Conservation (phyloP, 2,797 vertebrate species). For the Psittacula derbiana region DNA sequence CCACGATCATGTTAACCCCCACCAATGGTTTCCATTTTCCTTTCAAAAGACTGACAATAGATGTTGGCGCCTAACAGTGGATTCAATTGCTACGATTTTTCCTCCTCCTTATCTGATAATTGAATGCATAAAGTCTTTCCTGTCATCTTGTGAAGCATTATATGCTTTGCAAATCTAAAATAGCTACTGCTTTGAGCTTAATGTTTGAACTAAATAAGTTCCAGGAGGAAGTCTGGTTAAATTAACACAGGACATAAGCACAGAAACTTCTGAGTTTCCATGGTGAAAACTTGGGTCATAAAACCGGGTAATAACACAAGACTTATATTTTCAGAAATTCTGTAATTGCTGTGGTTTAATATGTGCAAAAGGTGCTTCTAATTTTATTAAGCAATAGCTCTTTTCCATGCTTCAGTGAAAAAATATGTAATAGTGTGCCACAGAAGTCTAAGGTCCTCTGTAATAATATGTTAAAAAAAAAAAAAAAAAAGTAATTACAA, state of each 20-base stretch:
- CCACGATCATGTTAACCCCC: not conserved
- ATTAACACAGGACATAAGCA: not conserved
- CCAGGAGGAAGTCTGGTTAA: not conserved
- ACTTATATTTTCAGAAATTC: not conserved
- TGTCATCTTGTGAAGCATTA: not conserved
- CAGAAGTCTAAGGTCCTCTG: not conserved
- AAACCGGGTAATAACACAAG: not conserved
- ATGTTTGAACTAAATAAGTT: not conserved
- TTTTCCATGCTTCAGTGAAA: not conserved
- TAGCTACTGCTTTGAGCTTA: not conserved
- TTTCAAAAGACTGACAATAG: not conserved
- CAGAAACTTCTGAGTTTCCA: not conserved
- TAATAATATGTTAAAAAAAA: not conserved
- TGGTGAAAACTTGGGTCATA: not conserved
- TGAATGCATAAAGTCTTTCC: not conserved
- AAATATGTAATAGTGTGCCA: not conserved
- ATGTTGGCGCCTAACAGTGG: not conserved
- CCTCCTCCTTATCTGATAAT: not conserved
- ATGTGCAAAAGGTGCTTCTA: not conserved
- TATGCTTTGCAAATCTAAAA: not conserved
- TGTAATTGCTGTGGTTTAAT: not conserved
- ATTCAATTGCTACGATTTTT: not conserved
- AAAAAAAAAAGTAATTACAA: not conserved
- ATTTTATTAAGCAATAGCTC: not conserved
- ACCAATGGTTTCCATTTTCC: not conserved